Evolutionary conservation across 2,888 invertebrate genomes (phyloP).

Genomic region (Actias luna): DNA sequence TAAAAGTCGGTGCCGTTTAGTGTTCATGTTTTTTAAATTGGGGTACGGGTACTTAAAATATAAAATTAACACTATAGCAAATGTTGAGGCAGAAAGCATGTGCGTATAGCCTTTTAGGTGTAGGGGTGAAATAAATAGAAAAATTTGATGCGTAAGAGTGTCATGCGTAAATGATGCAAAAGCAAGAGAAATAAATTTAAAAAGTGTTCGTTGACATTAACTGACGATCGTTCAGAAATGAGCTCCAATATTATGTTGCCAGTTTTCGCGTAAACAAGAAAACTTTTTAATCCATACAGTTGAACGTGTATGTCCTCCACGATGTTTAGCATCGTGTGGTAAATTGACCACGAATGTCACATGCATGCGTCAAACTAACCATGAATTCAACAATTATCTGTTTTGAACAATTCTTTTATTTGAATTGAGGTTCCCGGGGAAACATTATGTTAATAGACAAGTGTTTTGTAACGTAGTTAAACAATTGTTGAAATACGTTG

Average conservation of each 20-base stretch:
- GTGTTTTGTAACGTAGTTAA: neutral
- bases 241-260: no score
- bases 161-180: no score
- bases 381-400: neutral
- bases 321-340: constrained; percentile 13
- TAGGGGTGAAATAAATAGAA: no score
- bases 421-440: neutral
- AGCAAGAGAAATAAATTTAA: no score
- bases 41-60: neutral
- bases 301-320: neutral
- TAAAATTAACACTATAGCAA: neutral
- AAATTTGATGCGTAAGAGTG: no score
- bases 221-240: no score
- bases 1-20: neutral
- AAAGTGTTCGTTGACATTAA: no score
- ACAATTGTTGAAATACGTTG: neutral
- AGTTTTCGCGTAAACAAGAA: no score
- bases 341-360: constrained; percentile 15
- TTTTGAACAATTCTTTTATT: constrained; percentile 11
- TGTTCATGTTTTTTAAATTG: neutral
- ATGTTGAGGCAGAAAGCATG: no score
- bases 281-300: neutral
- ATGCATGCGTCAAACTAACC: constrained; percentile 11
- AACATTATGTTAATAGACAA: neutral
- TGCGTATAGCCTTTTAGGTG: no score